Evolutionary conservation across 1,140 invertebrate species (phyloP).

Genomic region (Halyomorpha halys): DNA sequence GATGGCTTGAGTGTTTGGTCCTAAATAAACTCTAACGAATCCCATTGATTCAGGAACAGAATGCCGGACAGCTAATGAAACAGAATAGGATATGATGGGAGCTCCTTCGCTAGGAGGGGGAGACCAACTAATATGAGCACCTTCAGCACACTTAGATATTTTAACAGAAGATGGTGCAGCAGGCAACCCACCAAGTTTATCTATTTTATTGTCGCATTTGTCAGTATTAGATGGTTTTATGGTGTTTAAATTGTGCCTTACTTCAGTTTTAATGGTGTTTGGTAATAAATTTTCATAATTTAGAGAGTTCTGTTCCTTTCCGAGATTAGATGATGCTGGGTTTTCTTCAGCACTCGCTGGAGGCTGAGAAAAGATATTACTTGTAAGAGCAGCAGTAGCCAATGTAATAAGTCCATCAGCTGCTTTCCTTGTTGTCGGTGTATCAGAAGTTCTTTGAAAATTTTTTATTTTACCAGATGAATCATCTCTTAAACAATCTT

Average conservation of each 20-base stretch:
- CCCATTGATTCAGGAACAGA: background rate
- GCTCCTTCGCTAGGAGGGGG: constrained; percentile 85
- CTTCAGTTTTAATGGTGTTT: no score
- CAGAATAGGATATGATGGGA: constrained; percentile 92
- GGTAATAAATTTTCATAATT: no score
- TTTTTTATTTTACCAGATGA: background rate
- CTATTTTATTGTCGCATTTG: no score
- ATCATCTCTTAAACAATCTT: no score
- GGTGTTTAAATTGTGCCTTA: no score
- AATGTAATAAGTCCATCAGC: constrained; percentile 58
- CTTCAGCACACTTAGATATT: constrained; percentile 88
- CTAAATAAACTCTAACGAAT: constrained; percentile 94
- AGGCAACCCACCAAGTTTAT: constrained; percentile 59
- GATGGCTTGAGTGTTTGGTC: constrained; percentile 81
- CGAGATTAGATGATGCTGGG: no score
- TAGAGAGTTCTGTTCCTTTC: no score
- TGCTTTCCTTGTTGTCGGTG: constrained; percentile 29
- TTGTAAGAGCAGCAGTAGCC: constrained; percentile 57
- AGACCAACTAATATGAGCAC: constrained; percentile 95
- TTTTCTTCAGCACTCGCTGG: background rate
- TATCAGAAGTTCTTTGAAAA: no score
- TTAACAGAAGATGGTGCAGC: constrained; percentile 96
- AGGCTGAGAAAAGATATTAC: background rate
- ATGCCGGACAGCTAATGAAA: constrained; percentile 82
- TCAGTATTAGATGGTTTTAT: no score